Evolutionary conservation across 2,888 invertebrate species (phyloP).

Genomic region (Dromius quadrimaculatus): DNA sequence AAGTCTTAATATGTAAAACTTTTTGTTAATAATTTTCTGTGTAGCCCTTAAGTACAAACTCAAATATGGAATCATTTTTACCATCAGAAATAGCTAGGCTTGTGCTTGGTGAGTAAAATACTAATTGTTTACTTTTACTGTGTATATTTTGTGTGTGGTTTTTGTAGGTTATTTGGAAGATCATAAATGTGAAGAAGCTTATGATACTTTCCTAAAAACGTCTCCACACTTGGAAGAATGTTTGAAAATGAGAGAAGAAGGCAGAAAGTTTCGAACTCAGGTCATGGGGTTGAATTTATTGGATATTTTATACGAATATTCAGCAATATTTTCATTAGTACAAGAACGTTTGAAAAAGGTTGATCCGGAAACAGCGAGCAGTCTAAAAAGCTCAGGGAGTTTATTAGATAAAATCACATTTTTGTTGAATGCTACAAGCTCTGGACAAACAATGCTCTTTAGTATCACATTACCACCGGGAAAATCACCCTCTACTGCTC

Average conservation of each 20-base stretch:
- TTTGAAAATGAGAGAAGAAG: conserved; percentile 56
- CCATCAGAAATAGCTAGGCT: conserved; percentile 60
- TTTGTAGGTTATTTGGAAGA: conserved; percentile 64
- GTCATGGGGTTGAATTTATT: conserved; percentile 61
- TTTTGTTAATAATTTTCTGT: neutral
- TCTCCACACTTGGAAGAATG: conserved; percentile 59
- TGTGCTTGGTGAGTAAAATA: conserved; percentile 59
- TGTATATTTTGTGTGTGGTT: conserved; percentile 16
- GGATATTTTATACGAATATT: conserved; percentile 63
- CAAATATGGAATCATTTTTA: conserved; percentile 58
- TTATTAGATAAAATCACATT: conserved; percentile 53
- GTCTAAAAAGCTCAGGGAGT: conserved; percentile 44
- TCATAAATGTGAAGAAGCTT: conserved; percentile 60
- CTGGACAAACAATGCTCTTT: conserved; percentile 55
- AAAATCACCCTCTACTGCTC: conserved; percentile 47
- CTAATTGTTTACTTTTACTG: conserved; percentile 29
- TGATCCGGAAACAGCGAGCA: conserved; percentile 49
- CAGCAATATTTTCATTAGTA: conserved; percentile 62
- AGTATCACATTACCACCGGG: conserved; percentile 55
- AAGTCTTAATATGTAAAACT: conserved; percentile 11
- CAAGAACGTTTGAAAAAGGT: conserved; percentile 61
- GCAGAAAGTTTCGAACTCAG: conserved; percentile 62
- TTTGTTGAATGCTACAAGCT: conserved; percentile 53
- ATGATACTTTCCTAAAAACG: conserved; percentile 61
- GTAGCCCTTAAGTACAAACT: conserved; percentile 2